These are phyloP conservation scores for Amazona finschi DNA, from an alignment of 2,797 vertebrate species.

Conservation along the genomic window DNA sequence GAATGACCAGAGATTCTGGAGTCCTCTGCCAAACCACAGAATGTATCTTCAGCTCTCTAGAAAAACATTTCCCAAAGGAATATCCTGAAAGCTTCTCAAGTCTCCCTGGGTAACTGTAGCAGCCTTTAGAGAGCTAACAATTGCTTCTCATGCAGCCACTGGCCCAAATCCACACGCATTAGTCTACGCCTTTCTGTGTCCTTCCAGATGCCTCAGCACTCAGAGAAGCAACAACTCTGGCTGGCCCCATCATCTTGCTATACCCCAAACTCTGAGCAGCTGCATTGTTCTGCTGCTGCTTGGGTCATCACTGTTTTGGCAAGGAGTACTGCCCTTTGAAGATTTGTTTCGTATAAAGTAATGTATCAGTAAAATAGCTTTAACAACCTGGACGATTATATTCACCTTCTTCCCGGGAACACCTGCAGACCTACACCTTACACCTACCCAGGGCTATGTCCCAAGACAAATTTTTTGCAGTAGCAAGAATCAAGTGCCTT, in stretches of 20 bases:
- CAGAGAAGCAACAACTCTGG: background rate
- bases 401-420: background rate
- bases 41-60: background rate
- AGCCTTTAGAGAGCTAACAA: background rate
- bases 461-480: background rate
- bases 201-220: background rate
- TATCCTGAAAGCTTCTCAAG: background rate
- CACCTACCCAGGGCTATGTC: background rate
- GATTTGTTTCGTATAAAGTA: background rate
- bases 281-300: background rate
- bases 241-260: background rate
- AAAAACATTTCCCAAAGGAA: background rate
- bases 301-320: background rate
- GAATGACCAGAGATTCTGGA: background rate
- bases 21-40: background rate
- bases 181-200: rapidly evolving
- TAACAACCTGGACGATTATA: background rate
- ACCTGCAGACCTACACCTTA: background rate
- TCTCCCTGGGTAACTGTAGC: background rate
- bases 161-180: background rate
- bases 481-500: background rate
- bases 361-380: background rate
- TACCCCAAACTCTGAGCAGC: background rate
- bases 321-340: background rate
- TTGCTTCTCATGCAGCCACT: background rate